A percentile compares a stretch with the other conserved stretches of the same genome.
These are phyloP conservation scores for Macrotus californicus DNA, from an alignment of 2,113 vertebrate genomes.

Conservation along the genomic window DNA sequence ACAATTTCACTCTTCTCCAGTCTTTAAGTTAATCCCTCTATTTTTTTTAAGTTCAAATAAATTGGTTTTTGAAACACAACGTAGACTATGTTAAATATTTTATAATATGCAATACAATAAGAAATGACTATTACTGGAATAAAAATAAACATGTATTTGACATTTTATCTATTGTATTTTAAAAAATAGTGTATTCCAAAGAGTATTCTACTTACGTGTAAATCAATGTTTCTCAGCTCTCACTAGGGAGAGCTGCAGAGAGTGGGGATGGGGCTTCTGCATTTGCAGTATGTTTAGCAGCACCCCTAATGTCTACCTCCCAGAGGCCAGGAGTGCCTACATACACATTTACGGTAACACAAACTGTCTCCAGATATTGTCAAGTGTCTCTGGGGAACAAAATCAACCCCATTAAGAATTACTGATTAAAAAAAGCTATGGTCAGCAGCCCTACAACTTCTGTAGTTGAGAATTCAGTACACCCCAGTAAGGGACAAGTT, in stretches of 20 bases:
- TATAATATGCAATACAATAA: background rate
- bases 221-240: background rate
- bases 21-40: background rate
- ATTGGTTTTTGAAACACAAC: background rate
- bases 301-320: background rate
- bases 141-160: background rate
- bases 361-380: background rate
- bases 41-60: background rate
- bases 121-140: background rate
- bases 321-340: background rate
- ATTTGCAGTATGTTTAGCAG: background rate
- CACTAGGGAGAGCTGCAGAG: background rate
- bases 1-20: background rate
- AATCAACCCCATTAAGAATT: background rate
- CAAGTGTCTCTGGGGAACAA: background rate
- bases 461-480: background rate
- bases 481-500: background rate
- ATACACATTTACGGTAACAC: background rate
- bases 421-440: background rate
- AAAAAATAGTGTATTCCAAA: background rate
- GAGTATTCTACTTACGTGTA: background rate
- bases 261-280: background rate
- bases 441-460: background rate
- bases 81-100: background rate
- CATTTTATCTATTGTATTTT: background rate